A percentile compares a stretch with the other conserved stretches of the same genome.
phyloP scores from a whole-genome alignment of 2,113 vertebrate genomes.

The Bucco capensis region DNA sequence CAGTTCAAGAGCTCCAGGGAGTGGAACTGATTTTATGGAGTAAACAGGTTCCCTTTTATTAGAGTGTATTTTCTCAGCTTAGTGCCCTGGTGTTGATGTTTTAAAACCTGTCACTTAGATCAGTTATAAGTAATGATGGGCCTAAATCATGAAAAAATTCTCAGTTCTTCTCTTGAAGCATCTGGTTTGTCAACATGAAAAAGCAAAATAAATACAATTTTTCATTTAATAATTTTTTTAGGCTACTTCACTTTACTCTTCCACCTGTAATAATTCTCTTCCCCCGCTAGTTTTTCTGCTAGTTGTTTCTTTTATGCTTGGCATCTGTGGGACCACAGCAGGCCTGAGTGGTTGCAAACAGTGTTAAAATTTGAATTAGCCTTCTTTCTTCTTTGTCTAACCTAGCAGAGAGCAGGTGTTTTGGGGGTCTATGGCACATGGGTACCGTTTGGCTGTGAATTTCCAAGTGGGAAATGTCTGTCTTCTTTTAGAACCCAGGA shows the following conservation, averaged over 20 bases:
- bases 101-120: constrained; percentile 50
- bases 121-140: constrained; percentile 56
- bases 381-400: not conserved
- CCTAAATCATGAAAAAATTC: not conserved
- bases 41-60: not conserved
- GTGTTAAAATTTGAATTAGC: not conserved
- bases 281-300: not conserved
- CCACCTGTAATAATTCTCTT: constrained; percentile 1
- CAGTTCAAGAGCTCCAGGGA: not conserved
- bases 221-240: constrained; percentile 38
- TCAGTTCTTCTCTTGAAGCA: constrained; percentile 10
- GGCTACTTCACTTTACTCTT: not conserved
- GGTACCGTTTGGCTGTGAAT: not conserved
- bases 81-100: constrained; percentile 16
- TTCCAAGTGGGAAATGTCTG: not conserved
- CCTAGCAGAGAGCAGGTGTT: not conserved
- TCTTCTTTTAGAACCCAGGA: not conserved
- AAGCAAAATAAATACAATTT: not conserved
- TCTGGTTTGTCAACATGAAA: not conserved
- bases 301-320: not conserved
- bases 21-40: not conserved
- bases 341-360: not conserved
- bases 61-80: not conserved
- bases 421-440: not conserved
- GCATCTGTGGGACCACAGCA: not conserved